These are phyloP conservation scores for Agrochola circellaris DNA, from an alignment of 2,888 invertebrate species.

Conservation along the genomic window DNA sequence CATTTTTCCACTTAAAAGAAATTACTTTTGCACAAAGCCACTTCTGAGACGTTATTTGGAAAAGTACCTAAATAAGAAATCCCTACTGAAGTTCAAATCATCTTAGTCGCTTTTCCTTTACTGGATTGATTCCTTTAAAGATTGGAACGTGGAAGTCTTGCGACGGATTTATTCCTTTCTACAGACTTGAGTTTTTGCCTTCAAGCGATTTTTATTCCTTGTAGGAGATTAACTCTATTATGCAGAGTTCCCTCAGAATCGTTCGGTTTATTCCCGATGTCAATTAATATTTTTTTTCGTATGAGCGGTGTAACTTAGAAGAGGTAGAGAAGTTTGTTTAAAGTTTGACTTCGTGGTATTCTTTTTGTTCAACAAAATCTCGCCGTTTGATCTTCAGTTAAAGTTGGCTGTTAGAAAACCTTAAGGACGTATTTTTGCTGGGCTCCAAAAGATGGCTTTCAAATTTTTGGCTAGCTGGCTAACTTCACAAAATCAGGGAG, in stretches of 20 bases:
- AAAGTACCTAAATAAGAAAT: slow-evolving; percentile 66
- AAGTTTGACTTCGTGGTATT: slow-evolving; percentile 7
- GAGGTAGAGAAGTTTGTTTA: slow-evolving; percentile 5
- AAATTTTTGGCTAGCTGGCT: neutral
- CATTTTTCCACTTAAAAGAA: slow-evolving; percentile 63
- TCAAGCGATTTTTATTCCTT: slow-evolving; percentile 43
- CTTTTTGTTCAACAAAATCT: neutral
- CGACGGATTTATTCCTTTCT: slow-evolving; percentile 37
- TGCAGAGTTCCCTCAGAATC: slow-evolving; percentile 12
- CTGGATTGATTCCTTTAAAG: slow-evolving; percentile 37
- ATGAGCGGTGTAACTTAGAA: slow-evolving; percentile 6
- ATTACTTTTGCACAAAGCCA: slow-evolving; percentile 61
- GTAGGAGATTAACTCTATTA: slow-evolving; percentile 50
- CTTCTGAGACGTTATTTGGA: slow-evolving; percentile 58
- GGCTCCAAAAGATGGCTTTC: too few species aligned
- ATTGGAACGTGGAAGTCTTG: slow-evolving; percentile 45
- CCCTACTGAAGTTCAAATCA: slow-evolving; percentile 56
- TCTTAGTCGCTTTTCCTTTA: slow-evolving; percentile 46
- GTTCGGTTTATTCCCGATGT: slow-evolving; percentile 22
- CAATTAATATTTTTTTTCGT: slow-evolving; percentile 21
- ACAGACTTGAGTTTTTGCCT: slow-evolving; percentile 25
- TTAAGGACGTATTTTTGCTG: neutral
- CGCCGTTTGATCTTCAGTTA: neutral
- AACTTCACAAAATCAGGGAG: neutral
- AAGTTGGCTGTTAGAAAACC: neutral